Evolutionary conservation across 1,140 invertebrate genomes (phyloP), one percentile per base, ranked within the genome.

Genomic region (Centruroides sculpturatus): DNA sequence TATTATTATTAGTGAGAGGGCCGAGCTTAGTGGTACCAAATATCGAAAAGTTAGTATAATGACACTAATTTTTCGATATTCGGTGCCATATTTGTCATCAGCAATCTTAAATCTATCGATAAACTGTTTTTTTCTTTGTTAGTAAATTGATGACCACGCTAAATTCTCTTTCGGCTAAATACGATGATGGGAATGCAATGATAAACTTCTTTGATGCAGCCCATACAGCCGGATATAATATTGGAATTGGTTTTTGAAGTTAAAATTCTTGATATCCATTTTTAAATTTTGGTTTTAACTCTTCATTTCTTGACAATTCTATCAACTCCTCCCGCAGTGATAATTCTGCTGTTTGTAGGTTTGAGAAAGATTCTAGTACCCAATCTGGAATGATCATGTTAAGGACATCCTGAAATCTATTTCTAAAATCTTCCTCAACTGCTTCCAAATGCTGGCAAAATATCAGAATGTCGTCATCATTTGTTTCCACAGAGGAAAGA

Each of bases 131-230:
- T 35, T 64, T 57, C 54, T 64, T 64, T 7, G 62, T 57, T 8
- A 64, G 47, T n/a, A 60, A 36, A n/a, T 47, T 55, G 3, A 41
- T 57, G 9, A 60, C 62, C 10, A 55, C 55, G 46, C 34, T 64
- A 47, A 64, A 64, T 57, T 50, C 62, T 56, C 62, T 55, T 53
- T 66, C 64, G 9, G 35, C 55, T 47, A 63, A 60, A 63, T 65
- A 65, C 34, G 56, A 67, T 12, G 61, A 63, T 41, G 56, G 62
- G 50, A 67, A 67, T 11, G 66, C 61, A 57, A 67, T 59, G 9
- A 67, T 57, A 55, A 49, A 62, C 47, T 47, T 59, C 50, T 60
- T 46, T 1, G 66, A 50, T 48, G 48, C 63, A 48, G 11, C 46
- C 64, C 61, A 66, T 55, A 64, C 50, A 49, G 7, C 52, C 35